These are phyloP conservation scores for Chelonus insularis DNA, from an alignment of 1,140 invertebrate species.

Conservation along the genomic window DNA sequence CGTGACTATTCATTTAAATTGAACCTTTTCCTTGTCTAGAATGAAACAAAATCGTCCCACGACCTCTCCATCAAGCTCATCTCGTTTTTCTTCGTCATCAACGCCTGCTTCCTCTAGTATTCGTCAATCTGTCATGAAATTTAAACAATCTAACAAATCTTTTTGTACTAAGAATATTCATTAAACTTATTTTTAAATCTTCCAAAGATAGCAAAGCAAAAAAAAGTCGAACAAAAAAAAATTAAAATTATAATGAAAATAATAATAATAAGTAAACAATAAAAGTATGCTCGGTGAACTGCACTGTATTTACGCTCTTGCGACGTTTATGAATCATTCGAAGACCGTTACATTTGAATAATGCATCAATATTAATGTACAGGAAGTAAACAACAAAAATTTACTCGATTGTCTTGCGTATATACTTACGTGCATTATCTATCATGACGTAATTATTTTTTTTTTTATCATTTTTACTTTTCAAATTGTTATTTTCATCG, in stretches of 20 bases:
- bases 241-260: not conserved
- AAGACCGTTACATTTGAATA: constrained; percentile 26
- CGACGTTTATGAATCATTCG: constrained; percentile 25
- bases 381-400: constrained; percentile 23
- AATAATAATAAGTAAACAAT: constrained; percentile 4
- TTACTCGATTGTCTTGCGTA: constrained; percentile 21
- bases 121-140: too few relatives aligned
- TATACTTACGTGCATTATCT: not conserved
- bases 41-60: constrained; percentile 21
- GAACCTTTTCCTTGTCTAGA: constrained; percentile 14
- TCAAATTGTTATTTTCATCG: not conserved
- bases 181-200: too few relatives aligned
- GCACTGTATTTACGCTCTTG: constrained; percentile 22
- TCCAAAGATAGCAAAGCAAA: too few relatives aligned
- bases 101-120: too few relatives aligned
- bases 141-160: too few relatives aligned
- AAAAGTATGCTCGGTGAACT: constrained; percentile 15
- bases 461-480: not conserved
- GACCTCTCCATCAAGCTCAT: constrained; percentile 1
- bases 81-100: not conserved
- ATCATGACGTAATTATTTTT: constrained; percentile 4
- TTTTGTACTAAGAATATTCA: too few relatives aligned
- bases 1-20: constrained; percentile 30
- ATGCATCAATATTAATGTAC: constrained; percentile 27
- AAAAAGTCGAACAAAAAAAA: too few relatives aligned